Conservation (phyloP, 2,797 vertebrate genomes). For the Luscinia luscinia region DNA sequence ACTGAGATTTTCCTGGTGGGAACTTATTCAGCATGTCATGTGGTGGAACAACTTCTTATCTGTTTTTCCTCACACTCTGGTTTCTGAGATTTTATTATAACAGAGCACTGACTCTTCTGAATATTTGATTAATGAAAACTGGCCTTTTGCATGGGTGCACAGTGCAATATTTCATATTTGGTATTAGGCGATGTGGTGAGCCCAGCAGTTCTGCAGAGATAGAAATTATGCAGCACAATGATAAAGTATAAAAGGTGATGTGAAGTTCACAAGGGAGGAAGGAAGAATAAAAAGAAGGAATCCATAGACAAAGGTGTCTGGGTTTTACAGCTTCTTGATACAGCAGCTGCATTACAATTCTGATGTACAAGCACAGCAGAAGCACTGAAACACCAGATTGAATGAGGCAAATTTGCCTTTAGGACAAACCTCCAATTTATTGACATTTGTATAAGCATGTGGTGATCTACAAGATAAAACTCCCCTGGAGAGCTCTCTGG, state of each 20-base stretch:
- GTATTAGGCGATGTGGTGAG: not conserved
- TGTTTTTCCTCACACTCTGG: not conserved
- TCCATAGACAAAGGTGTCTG: not conserved
- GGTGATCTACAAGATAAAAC: not conserved
- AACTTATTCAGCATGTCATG: not conserved
- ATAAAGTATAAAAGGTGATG: conserved; percentile 39
- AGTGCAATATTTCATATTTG: conserved; percentile 30
- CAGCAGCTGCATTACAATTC: not conserved
- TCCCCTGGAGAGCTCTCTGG: not conserved
- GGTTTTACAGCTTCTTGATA: not conserved
- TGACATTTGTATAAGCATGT: not conserved
- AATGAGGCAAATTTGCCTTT: not conserved
- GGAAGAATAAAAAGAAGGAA: not conserved
- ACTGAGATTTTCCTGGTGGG: not conserved
- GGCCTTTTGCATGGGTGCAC: conserved; percentile 46
- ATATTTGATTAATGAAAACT: conserved; percentile 60
- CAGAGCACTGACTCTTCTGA: not conserved
- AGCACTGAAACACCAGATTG: not conserved
- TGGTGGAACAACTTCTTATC: not conserved
- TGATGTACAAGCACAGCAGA: not conserved
- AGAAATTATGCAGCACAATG: conserved; percentile 19
- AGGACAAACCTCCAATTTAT: not conserved
- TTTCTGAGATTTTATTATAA: conserved; percentile 19
- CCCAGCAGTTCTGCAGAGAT: conserved; percentile 7
- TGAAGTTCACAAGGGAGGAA: not conserved